These are phyloP conservation scores for Leptodirus hochenwartii DNA, from an alignment of 2,888 invertebrate genomes.

Conservation along the genomic window DNA sequence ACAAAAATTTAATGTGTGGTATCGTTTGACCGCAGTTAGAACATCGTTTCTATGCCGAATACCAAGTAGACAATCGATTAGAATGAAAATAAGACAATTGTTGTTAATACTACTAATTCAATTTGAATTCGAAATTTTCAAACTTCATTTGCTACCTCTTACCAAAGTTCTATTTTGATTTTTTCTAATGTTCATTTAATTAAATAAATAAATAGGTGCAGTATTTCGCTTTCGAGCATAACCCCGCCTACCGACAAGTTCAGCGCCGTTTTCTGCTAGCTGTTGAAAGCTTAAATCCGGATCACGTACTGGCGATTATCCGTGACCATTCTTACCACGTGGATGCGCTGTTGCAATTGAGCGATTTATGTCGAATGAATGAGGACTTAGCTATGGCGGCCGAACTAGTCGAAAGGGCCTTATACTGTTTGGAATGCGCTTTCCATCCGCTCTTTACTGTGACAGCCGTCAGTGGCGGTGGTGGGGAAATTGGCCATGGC, in stretches of 20 bases:
- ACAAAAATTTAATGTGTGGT: too few species aligned
- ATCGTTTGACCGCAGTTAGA: too few species aligned
- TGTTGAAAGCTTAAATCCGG: constrained; percentile 60
- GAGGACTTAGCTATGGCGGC: constrained; percentile 66
- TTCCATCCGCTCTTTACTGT: constrained; percentile 62
- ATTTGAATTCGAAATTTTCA: too few species aligned
- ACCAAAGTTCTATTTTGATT: too few species aligned
- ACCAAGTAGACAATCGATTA: too few species aligned
- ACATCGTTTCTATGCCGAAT: too few species aligned
- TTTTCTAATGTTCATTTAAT: too few species aligned
- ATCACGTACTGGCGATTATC: constrained; percentile 56
- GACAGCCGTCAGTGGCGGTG: too few species aligned
- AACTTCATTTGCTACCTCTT: too few species aligned
- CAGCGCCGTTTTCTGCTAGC: constrained; percentile 60
- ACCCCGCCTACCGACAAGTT: constrained; percentile 45
- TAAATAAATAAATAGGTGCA: constrained; percentile 30
- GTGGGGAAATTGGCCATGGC: constrained; percentile 50
- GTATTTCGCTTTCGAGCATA: constrained; percentile 61
- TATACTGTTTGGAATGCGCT: constrained; percentile 57
- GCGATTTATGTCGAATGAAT: constrained; percentile 59
- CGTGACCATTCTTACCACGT: constrained; percentile 63
- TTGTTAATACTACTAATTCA: too few species aligned
- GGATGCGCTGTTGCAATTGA: constrained; percentile 60
- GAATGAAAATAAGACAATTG: too few species aligned
- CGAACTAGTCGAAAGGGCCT: constrained; percentile 58